Conservation (phyloP, 2,113 vertebrate genomes). For the Platysternon megacephalum region DNA sequence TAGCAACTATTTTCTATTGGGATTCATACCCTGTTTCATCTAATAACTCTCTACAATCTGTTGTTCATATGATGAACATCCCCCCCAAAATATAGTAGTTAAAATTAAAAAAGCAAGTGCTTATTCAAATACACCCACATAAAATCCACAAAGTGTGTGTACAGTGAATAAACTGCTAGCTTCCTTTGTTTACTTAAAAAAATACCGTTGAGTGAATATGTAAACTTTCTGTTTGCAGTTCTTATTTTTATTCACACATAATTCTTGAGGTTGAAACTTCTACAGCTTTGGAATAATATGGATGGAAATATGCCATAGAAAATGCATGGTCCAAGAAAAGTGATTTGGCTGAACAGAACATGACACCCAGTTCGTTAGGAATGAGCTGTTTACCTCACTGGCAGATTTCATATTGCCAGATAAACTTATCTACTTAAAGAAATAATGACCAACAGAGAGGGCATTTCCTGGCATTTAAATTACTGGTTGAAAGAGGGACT, state of each 20-base stretch:
- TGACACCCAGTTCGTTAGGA: conserved; percentile 49
- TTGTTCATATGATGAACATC: not conserved
- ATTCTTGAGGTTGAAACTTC: conserved; percentile 53
- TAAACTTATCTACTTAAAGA: conserved; percentile 45
- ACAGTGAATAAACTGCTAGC: conserved; percentile 19
- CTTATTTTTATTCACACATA: conserved; percentile 55
- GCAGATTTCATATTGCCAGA: conserved; percentile 22
- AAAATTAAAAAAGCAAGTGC: not conserved
- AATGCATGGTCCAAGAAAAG: conserved; percentile 34
- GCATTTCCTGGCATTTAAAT: not conserved
- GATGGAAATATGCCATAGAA: conserved; percentile 16
- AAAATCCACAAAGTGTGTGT: conserved; percentile 15
- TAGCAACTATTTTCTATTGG: not conserved
- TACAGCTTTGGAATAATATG: not conserved
- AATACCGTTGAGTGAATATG: not conserved
- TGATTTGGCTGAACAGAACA: conserved; percentile 43
- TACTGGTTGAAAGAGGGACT: not conserved
- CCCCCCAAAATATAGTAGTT: not conserved
- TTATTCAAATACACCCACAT: not conserved
- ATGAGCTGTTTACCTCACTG: conserved; percentile 37
- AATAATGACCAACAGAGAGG: not conserved
- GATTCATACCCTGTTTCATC: conserved; percentile 15
- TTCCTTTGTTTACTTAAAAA: conserved; percentile 54
- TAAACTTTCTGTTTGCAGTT: conserved; percentile 59
- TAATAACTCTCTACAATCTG: conserved; percentile 5